phyloP scores from a whole-genome alignment of 1,140 invertebrate genomes.

The Bilobella aurantiaca region DNA sequence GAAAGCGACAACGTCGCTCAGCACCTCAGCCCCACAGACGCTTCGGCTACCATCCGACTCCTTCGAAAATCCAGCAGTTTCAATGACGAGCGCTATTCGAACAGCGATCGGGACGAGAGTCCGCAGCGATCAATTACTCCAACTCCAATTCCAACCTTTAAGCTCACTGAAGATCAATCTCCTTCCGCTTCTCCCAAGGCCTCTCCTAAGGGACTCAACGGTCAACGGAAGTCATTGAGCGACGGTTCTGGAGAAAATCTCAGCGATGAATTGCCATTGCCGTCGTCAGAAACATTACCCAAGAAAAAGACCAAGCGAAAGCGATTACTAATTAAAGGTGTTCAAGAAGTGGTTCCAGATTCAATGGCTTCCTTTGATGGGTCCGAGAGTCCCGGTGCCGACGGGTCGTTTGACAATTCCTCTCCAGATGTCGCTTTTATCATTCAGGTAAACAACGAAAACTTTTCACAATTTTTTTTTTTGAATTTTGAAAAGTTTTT shows the following conservation, averaged over 20 bases:
- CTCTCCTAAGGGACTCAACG: neutral
- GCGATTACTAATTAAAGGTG: slow-evolving; percentile 33
- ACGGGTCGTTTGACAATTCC: slow-evolving; percentile 36
- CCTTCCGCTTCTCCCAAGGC: neutral
- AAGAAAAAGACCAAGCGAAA: slow-evolving; percentile 32
- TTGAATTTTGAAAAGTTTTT: neutral
- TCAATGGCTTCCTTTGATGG: slow-evolving; percentile 1
- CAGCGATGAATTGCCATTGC: neutral
- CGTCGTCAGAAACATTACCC: too few relatives aligned
- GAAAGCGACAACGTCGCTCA: neutral
- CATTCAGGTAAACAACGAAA: slow-evolving; percentile 43
- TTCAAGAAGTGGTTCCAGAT: slow-evolving; percentile 28
- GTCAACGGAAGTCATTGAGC: neutral
- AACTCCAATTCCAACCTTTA: slow-evolving; percentile 9
- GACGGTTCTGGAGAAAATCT: neutral
- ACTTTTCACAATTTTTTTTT: neutral
- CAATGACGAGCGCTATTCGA: slow-evolving; percentile 2
- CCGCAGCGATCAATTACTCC: slow-evolving; percentile 14
- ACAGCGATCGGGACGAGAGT: slow-evolving; percentile 11
- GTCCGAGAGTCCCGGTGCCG: neutral
- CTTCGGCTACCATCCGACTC: slow-evolving; percentile 23
- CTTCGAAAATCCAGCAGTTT: slow-evolving; percentile 27
- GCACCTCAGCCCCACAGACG: neutral
- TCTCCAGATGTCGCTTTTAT: slow-evolving; percentile 49
- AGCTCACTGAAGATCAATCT: neutral